These are phyloP conservation scores for Heliocidaris erythrogramma DNA, from an alignment of 35 echinoderm and acorn worm species.

Conservation along the genomic window DNA sequence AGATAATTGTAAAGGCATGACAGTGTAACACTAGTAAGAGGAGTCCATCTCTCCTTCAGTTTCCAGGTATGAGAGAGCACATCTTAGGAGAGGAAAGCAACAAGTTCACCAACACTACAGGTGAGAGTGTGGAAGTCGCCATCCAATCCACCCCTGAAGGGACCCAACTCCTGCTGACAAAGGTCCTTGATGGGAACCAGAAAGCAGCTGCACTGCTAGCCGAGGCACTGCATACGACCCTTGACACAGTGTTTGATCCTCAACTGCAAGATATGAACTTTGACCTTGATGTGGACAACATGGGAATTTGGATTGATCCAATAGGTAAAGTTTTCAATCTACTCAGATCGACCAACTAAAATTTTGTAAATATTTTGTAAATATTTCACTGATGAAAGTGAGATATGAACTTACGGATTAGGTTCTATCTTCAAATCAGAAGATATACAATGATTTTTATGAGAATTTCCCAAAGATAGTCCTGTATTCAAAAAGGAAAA, in stretches of 20 bases:
- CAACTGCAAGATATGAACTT: conserved; percentile 43
- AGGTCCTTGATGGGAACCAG: conserved; percentile 73
- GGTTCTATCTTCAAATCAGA: too few species aligned
- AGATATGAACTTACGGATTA: too few species aligned
- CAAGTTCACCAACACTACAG: conserved; percentile 93
- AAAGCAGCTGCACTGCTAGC: conserved; percentile 69
- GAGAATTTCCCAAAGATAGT: too few species aligned
- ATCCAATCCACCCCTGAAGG: conserved; percentile 63
- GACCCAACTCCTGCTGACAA: conserved; percentile 71
- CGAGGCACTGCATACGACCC: conserved; percentile 60
- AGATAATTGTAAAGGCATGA: too few species aligned
- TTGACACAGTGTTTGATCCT: conserved; percentile 37
- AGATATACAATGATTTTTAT: too few species aligned
- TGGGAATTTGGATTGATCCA: conserved; percentile 98
- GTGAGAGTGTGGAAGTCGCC: conserved; percentile 74
- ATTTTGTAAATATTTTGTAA: too few species aligned
- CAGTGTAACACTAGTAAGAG: too few species aligned
- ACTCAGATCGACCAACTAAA: too few species aligned
- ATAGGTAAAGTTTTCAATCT: conserved; percentile 66
- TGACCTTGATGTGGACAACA: conserved; percentile 74
- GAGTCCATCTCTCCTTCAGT: conserved; percentile 59
- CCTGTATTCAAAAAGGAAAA: too few species aligned
- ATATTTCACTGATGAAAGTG: too few species aligned
- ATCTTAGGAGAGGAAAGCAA: conserved; percentile 96
- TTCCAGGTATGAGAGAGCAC: conserved; percentile 62